Percentiles rank a stretch among this genome's conserved stretches.
Conservation (phyloP, 2,888 invertebrate species). For the Spodoptera littoralis region DNA sequence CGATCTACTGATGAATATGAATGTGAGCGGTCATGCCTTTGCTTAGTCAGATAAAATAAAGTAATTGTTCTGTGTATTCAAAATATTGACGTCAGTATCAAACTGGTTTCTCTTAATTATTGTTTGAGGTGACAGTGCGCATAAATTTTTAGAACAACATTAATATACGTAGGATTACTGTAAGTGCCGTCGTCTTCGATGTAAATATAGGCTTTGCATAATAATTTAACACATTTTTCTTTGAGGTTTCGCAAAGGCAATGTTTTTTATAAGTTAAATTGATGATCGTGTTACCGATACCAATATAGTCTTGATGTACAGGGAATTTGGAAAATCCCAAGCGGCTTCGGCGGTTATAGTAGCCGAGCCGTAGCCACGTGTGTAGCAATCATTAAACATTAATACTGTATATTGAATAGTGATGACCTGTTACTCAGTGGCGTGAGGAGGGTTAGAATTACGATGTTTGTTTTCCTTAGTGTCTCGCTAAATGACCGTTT, state of each 20-base stretch:
- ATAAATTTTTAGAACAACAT: constrained; percentile 33
- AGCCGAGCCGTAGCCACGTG: constrained; percentile 19
- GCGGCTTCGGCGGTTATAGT: constrained; percentile 13
- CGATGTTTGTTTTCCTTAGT: constrained; percentile 29
- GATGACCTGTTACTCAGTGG: constrained; percentile 18
- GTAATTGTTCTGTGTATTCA: constrained; percentile 9
- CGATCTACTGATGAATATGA: constrained; percentile 21
- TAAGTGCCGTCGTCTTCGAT: constrained; percentile 10
- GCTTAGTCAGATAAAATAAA: constrained; percentile 12
- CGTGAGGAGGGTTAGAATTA: constrained; percentile 12
- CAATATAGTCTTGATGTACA: constrained; percentile 18
- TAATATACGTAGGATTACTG: constrained; percentile 37
- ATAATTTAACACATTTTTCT: constrained; percentile 19
- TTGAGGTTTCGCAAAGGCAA: constrained; percentile 4
- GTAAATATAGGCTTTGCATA: constrained; percentile 37
- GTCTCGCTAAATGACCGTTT: constrained; percentile 13
- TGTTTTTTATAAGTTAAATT: constrained; percentile 22
- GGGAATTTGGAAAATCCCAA: constrained; percentile 42
- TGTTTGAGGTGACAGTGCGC: constrained; percentile 21
- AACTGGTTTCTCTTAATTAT: constrained; percentile 28
- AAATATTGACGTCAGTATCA: constrained; percentile 39
- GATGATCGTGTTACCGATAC: constrained; percentile 17
- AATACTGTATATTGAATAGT: constrained; percentile 25
- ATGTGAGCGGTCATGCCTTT: not conserved
- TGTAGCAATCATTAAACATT: constrained; percentile 27